Conservation (phyloP, 1,140 invertebrate genomes). For the Drosophila willistoni region DNA sequence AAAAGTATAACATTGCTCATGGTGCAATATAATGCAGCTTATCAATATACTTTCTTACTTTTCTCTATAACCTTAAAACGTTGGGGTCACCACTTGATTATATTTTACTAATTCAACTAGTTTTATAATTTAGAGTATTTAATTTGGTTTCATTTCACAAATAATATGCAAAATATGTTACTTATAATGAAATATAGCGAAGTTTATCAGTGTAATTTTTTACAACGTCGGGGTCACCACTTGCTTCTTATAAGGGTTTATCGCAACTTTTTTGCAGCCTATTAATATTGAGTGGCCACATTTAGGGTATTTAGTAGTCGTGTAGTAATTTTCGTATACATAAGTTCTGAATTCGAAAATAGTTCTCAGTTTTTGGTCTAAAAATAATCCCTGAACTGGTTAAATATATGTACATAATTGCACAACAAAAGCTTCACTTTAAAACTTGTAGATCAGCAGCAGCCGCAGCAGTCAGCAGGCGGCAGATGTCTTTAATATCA, state of each 20-base stretch:
- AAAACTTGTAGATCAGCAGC: conserved; percentile 12
- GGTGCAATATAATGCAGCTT: too few species aligned
- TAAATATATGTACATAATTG: conserved; percentile 19
- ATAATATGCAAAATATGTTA: too few species aligned
- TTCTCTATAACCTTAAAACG: too few species aligned
- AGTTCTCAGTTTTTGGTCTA: conserved; percentile 23
- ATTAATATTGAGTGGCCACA: not conserved
- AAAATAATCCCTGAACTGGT: conserved; percentile 19
- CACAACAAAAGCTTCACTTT: conserved; percentile 9
- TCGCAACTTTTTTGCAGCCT: too few species aligned
- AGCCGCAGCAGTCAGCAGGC: not conserved
- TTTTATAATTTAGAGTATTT: too few species aligned
- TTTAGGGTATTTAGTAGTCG: not conserved
- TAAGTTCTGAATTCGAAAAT: conserved; percentile 15
- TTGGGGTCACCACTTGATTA: not conserved
- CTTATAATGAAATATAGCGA: too few species aligned
- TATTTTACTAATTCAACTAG: too few species aligned
- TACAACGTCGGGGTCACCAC: not conserved
- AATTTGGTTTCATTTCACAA: too few species aligned
- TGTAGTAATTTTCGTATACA: not conserved
- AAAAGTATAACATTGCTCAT: too few species aligned
- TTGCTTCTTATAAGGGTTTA: too few species aligned
- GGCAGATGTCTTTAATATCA: not conserved
- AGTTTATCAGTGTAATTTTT: too few species aligned
- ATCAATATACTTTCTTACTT: too few species aligned